Conservation (phyloP, 2,797 vertebrate species). For the Rhinogobio ventralis region DNA sequence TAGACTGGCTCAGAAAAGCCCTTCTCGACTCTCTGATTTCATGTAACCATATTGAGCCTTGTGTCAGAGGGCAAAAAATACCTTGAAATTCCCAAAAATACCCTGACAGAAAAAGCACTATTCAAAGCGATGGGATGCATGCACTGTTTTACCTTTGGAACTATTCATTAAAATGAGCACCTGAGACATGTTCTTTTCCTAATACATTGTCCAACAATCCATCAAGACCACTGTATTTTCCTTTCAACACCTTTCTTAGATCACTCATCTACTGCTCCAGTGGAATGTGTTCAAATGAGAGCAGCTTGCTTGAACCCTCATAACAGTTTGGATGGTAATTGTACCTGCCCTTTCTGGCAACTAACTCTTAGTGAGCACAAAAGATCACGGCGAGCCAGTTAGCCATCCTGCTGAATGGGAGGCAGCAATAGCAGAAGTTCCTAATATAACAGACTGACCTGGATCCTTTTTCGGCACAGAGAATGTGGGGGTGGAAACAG, state of each 20-base stretch:
- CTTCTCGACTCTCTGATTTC: slow-evolving; percentile 33
- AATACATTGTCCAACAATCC: slow-evolving; percentile 16
- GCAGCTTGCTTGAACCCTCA: not conserved
- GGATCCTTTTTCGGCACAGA: slow-evolving; percentile 66
- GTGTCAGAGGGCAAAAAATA: slow-evolving; percentile 41
- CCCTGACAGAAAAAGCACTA: not conserved
- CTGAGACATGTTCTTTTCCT: not conserved
- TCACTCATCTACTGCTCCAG: slow-evolving; percentile 13
- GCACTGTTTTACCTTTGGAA: not conserved
- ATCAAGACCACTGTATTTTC: slow-evolving; percentile 20
- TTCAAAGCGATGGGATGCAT: not conserved
- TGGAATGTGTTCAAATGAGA: slow-evolving; percentile 24
- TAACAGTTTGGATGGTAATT: not conserved
- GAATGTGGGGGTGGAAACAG: slow-evolving; percentile 52
- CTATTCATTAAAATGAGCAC: not conserved
- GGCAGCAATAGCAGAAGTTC: slow-evolving; percentile 74
- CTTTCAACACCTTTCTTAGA: slow-evolving; percentile 25
- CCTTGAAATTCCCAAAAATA: slow-evolving; percentile 19
- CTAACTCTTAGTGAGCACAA: slow-evolving; percentile 70
- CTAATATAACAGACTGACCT: slow-evolving; percentile 70
- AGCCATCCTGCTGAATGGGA: slow-evolving; percentile 67
- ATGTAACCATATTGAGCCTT: slow-evolving; percentile 44
- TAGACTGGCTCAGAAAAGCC: slow-evolving; percentile 21
- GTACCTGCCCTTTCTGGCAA: slow-evolving; percentile 67
- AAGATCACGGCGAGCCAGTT: slow-evolving; percentile 69